Percentiles rank a stretch among this genome's conserved stretches.
Evolutionary conservation across 2,888 invertebrate species (phyloP).

Genomic region (Caenorhabditis japonica): DNA sequence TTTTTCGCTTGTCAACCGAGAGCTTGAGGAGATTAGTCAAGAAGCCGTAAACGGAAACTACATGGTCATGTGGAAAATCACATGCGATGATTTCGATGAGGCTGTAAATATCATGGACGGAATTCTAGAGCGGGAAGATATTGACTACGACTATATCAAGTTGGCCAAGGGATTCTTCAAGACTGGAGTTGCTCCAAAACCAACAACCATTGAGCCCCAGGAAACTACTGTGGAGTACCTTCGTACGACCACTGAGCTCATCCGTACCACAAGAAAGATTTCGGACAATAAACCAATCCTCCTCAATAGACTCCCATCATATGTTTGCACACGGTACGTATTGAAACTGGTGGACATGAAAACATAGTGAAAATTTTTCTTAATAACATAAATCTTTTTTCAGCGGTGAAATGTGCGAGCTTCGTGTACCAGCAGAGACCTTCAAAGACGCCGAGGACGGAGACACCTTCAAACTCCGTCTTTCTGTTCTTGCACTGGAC

Average conservation of each 20-base stretch:
- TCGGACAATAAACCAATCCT: conserved; percentile 48
- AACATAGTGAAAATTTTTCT: background rate
- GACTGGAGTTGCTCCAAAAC: conserved; percentile 22
- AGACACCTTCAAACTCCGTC: conserved; percentile 60
- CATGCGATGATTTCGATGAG: conserved; percentile 47
- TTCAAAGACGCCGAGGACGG: conserved; percentile 74
- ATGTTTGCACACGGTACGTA: conserved; percentile 32
- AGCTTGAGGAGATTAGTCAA: conserved; percentile 39
- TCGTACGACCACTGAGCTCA: conserved; percentile 40
- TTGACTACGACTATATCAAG: conserved; percentile 47
- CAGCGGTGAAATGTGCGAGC: conserved; percentile 66
- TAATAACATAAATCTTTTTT: conserved; percentile 12
- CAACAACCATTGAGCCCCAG: conserved; percentile 10
- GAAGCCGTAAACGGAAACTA: conserved; percentile 41
- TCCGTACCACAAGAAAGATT: conserved; percentile 39
- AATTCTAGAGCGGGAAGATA: conserved; percentile 41
- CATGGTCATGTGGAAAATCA: conserved; percentile 51
- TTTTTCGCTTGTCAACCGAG: conserved; percentile 46
- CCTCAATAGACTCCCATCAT: conserved; percentile 46
- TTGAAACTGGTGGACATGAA: too few relatives aligned
- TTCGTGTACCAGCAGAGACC: conserved; percentile 67
- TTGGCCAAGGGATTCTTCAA: conserved; percentile 47
- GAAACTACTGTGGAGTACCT: conserved; percentile 18
- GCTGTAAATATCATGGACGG: conserved; percentile 40
- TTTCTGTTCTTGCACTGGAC: conserved; percentile 57